Evolutionary conservation across 2,888 invertebrate species (phyloP), one percentile per base, ranked within the genome.

Genomic region (Caenorhabditis sp.): DNA sequence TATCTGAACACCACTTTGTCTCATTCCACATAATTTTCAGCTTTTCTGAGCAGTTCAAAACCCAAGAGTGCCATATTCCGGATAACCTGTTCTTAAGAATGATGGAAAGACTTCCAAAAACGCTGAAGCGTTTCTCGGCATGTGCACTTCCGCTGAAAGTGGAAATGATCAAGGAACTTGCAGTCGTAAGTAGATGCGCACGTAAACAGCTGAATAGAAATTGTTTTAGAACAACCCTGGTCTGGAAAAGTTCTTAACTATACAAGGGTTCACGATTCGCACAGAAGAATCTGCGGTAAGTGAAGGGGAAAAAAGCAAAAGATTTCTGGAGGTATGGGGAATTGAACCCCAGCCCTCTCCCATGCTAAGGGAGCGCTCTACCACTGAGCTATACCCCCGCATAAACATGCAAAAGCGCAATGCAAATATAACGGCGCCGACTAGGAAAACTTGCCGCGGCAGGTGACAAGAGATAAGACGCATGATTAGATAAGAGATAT

Each of bases 281-380:
- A n/a, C n/a, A n/a, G n/a, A n/a, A n/a, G n/a, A n/a, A n/a, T n/a
- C n/a, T n/a, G n/a, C n/a, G n/a, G n/a, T n/a, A n/a, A n/a, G n/a
- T n/a, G n/a, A n/a, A n/a, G n/a, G n/a, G n/a, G n/a, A n/a, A n/a
- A n/a, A n/a, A n/a, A n/a, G n/a, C n/a, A n/a, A n/a, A n/a, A n/a
- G n/a, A n/a, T n/a, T n/a, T n/a, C 56, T 85, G 85, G 85, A 86
- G 84, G 81, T 83, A 86, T 86, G 78, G 86, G 86, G 86, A 86
- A 86, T 86, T 85, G 85, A 87, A 87, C 85, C 85, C 87, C 87
- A 87, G 87, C 80, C 85, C 83, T 87, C 85, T 87, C 87, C 84
- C 87, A 87, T 87, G 86, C 87, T 87, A 87, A 87, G 85, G 85
- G 85, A 87, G 87, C 87, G 87, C 87, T 85, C 87, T 87, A 87